Evolutionary conservation across 1,140 invertebrate genomes (phyloP), one percentile per base, ranked within the genome.

Genomic region (Zaprionus davidi): DNA sequence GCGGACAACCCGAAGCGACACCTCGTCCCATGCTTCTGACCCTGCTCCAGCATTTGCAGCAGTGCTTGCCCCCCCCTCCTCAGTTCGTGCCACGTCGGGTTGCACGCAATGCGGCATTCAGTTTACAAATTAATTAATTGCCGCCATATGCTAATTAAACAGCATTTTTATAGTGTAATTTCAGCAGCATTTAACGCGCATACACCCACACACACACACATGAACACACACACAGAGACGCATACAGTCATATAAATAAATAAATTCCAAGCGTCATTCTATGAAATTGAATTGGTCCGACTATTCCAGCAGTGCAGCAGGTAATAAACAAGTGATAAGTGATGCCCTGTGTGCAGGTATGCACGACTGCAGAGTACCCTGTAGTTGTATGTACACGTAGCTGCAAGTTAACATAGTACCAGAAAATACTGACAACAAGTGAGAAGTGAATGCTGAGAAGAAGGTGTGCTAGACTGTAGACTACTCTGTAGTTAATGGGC

Each of bases 111-210:
- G 41, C 53, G 17, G 68, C 55, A 65, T 76, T 71, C 67, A 68
- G 66, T 72, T 81, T 81, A 77, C 70, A 85, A 84, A 84, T 84
- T 84, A 84, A 84, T 84, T 85, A 84, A 84, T 84, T 85, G 82
- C 82, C 64, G 79, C 70, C 82, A 85, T 84, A 85, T 84, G 82
- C 82, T 85, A 84, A 85, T 81, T 85, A 84, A 84, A 84, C 78
- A 78, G 63, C 69, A 77, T 78, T 85, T 84, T 80, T 84, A 67
- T 76, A 64, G 57, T 74, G 66, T 70, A 63, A 82, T 76, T 82
- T 67, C 62, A 67, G 46, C 46, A 34, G 62, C 63, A 66, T 65
- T 56, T 60, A 60, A 72, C n/a, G n/a, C 55, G 49, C 59, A 58
- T 28, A n/a, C 49, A 70, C 66, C 20, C 24, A 13, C 56, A 34